A percentile compares a stretch with the other conserved stretches of the same genome.
Conservation (phyloP, 2,113 vertebrate genomes). For the Brachyhypopomus gauderio region DNA sequence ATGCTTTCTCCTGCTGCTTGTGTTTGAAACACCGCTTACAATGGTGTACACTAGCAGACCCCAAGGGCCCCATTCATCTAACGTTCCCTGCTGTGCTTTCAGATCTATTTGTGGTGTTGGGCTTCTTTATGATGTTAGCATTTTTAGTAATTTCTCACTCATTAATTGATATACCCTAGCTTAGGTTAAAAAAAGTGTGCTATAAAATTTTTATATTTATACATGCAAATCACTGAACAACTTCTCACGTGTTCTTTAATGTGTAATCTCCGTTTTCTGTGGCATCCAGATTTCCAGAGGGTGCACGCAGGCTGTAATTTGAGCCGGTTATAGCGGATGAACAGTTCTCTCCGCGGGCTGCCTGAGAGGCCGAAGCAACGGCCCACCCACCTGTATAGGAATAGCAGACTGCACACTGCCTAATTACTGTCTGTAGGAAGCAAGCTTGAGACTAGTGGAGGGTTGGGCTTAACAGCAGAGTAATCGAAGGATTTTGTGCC, state of each 20-base stretch:
- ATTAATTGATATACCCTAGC: background rate
- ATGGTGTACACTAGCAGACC: too few species aligned
- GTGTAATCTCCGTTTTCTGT: conserved; percentile 41
- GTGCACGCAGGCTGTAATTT: conserved; percentile 50
- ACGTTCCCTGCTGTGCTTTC: too few species aligned
- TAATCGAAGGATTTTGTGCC: conserved; percentile 11
- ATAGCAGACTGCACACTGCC: conserved; percentile 69
- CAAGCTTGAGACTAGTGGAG: conserved; percentile 23
- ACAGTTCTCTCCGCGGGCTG: conserved; percentile 55
- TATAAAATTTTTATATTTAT: background rate
- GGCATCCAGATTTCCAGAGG: conserved; percentile 19
- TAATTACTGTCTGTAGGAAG: conserved; percentile 64
- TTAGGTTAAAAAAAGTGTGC: too few species aligned
- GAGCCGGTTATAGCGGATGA: conserved; percentile 54
- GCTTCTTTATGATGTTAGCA: too few species aligned
- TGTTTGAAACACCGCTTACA: too few species aligned
- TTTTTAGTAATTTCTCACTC: too few species aligned
- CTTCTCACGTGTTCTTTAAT: background rate
- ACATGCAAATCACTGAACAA: background rate
- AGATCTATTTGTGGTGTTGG: too few species aligned
- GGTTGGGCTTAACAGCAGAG: conserved; percentile 1
- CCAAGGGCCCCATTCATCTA: too few species aligned
- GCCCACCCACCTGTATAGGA: conserved; percentile 73
- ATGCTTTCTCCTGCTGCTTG: too few species aligned
- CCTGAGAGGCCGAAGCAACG: conserved; percentile 48